Evolutionary conservation across 1,140 invertebrate species (phyloP).

Genomic region (Zaprionus capensis): DNA sequence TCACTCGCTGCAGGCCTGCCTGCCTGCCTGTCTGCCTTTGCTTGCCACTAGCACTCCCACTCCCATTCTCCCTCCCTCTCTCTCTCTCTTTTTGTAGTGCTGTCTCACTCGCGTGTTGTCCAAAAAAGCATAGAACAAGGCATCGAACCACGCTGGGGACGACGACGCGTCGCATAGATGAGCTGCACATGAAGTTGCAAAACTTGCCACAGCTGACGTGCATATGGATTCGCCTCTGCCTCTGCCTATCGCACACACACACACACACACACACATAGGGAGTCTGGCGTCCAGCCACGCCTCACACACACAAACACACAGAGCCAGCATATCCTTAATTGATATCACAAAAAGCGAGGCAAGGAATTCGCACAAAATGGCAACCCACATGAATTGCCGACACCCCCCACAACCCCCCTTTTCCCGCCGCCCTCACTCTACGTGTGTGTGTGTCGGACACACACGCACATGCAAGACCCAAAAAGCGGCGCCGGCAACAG

Average conservation of each 20-base stretch:
- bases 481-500: constrained; percentile 36
- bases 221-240: constrained; percentile 19
- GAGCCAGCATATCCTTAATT: constrained; percentile 74
- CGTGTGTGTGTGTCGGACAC: constrained; percentile 16
- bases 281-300: constrained; percentile 5
- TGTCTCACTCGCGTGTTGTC: constrained; percentile 42
- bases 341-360: constrained; percentile 76
- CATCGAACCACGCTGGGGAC: constrained; percentile 46
- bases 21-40: not conserved
- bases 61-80: constrained; percentile 35
- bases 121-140: constrained; percentile 50
- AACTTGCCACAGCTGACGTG: constrained; percentile 40
- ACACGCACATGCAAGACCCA: constrained; percentile 41
- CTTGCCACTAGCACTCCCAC: constrained; percentile 36
- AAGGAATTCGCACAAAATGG: constrained; percentile 68
- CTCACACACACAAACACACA: constrained; percentile 13
- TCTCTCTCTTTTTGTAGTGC: constrained; percentile 17
- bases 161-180: constrained; percentile 44
- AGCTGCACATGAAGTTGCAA: constrained; percentile 54
- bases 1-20: constrained; percentile 8
- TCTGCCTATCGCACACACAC: constrained; percentile 1
- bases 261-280: not conserved
- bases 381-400: constrained; percentile 40
- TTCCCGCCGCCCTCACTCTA: not conserved
- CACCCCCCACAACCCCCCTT: not conserved